These are phyloP conservation scores for Porphyrio hochstetteri DNA, from an alignment of 2,113 vertebrate genomes.

Conservation along the genomic window DNA sequence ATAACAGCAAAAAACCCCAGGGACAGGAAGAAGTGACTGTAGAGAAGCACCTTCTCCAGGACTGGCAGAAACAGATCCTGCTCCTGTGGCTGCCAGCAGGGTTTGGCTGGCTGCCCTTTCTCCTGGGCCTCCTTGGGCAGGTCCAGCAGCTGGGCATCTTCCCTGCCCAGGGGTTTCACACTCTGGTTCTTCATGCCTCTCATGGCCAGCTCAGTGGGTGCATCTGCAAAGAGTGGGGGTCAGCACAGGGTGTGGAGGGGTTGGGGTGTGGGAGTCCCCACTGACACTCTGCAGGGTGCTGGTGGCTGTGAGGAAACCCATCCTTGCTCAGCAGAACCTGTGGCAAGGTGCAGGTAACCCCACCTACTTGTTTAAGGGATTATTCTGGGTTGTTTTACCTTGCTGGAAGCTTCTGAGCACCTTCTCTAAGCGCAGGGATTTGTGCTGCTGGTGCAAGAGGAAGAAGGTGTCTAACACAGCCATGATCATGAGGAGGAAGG, in stretches of 20 bases:
- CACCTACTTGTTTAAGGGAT: accelerated
- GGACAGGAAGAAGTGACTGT: conserved; percentile 37
- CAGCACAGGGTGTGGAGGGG: accelerated
- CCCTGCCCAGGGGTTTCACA: neutral
- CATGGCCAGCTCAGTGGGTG: accelerated
- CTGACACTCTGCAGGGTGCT: neutral
- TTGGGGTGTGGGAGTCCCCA: accelerated
- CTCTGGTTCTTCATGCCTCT: accelerated
- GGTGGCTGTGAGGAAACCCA: neutral
- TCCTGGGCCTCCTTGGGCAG: neutral
- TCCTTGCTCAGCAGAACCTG: neutral
- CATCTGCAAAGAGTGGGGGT: neutral
- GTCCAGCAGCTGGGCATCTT: neutral
- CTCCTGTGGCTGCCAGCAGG: accelerated
- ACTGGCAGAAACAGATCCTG: neutral
- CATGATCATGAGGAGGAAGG: conserved; percentile 76
- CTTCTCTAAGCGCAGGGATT: neutral
- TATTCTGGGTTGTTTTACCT: neutral
- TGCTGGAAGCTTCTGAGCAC: neutral
- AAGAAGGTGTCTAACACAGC: conserved; percentile 77
- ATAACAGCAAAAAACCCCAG: neutral
- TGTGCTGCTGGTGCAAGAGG: conserved; percentile 61
- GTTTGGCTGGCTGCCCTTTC: neutral
- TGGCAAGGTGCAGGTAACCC: neutral
- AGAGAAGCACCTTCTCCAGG: conserved; percentile 54